phyloP scores from a whole-genome alignment of 1,140 invertebrate species.

The Meloidogyne exigua region DNA sequence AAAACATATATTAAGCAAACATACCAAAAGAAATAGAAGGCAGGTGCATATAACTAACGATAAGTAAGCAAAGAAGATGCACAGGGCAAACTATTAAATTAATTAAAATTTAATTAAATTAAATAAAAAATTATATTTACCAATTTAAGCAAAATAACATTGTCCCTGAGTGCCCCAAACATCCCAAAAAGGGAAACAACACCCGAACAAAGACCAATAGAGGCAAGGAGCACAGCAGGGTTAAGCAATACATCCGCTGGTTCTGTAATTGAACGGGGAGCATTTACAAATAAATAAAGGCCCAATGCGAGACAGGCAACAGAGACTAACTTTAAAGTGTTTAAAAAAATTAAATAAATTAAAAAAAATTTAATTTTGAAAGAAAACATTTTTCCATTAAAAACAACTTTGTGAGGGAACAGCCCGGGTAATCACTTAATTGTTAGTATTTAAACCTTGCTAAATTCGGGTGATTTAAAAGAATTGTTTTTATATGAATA shows the following conservation, averaged over 20 bases:
- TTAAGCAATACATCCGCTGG: conserved; percentile 56
- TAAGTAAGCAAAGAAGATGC: conserved; percentile 57
- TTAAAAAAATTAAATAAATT: neutral
- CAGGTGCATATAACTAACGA: conserved; percentile 54
- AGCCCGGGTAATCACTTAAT: no score
- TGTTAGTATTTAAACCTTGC: no score
- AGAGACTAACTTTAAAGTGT: conserved; percentile 51
- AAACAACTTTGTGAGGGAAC: no score
- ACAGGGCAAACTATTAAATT: conserved; percentile 56
- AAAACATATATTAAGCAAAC: neutral
- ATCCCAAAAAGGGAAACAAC: conserved; percentile 53
- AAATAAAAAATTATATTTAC: conserved; percentile 35
- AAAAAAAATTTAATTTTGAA: no score
- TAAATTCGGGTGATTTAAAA: no score
- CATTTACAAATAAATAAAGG: conserved; percentile 60
- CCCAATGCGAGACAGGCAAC: conserved; percentile 55
- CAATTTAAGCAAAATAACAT: conserved; percentile 57
- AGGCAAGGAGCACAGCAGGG: conserved; percentile 56
- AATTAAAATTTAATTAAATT: conserved; percentile 34
- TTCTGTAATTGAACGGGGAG: conserved; percentile 54
- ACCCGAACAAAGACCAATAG: conserved; percentile 53
- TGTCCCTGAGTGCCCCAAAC: conserved; percentile 56
- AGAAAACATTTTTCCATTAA: no score
- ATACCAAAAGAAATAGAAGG: conserved; percentile 51
- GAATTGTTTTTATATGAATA: no score